Conservation (phyloP, 2,797 vertebrate genomes). For the Rhodeus uyekii region DNA sequence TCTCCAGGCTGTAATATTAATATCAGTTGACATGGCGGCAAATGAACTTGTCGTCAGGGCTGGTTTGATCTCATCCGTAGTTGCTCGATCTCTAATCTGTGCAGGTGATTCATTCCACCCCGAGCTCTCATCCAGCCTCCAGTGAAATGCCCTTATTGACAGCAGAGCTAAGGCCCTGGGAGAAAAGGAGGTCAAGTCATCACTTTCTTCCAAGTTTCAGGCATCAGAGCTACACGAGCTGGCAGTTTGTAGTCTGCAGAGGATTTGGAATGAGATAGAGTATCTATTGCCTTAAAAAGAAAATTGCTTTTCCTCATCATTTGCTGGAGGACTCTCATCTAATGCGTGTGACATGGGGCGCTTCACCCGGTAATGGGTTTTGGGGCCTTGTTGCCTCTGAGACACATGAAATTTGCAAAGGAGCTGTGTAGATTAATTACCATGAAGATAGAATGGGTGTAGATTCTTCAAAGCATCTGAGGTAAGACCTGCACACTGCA, state of each 20-base stretch:
- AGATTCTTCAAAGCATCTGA: slow-evolving; percentile 49
- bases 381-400: slow-evolving; percentile 69
- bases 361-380: slow-evolving; percentile 72
- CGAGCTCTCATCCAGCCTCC: slow-evolving; percentile 32
- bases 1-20: slow-evolving; percentile 42
- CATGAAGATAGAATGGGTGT: slow-evolving; percentile 62
- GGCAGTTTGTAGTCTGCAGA: slow-evolving; percentile 66
- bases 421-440: slow-evolving; percentile 69
- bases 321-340: slow-evolving; percentile 77
- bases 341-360: slow-evolving; percentile 69
- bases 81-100: slow-evolving; percentile 52
- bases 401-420: slow-evolving; percentile 71
- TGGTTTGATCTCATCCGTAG: slow-evolving; percentile 56
- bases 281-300: slow-evolving; percentile 79
- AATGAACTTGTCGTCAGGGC: slow-evolving; percentile 55
- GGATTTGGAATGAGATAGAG: slow-evolving; percentile 76
- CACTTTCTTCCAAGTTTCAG: slow-evolving; percentile 62
- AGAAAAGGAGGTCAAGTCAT: slow-evolving; percentile 70
- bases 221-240: slow-evolving; percentile 59
- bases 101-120: slow-evolving; percentile 48
- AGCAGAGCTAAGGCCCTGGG: not conserved
- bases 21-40: slow-evolving; percentile 58
- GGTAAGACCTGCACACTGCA: not conserved
- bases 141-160: slow-evolving; percentile 44
- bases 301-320: slow-evolving; percentile 76